Base-by-base conservation (phyloP, 2,888 invertebrate species). In the Magallana nippona region DNA sequence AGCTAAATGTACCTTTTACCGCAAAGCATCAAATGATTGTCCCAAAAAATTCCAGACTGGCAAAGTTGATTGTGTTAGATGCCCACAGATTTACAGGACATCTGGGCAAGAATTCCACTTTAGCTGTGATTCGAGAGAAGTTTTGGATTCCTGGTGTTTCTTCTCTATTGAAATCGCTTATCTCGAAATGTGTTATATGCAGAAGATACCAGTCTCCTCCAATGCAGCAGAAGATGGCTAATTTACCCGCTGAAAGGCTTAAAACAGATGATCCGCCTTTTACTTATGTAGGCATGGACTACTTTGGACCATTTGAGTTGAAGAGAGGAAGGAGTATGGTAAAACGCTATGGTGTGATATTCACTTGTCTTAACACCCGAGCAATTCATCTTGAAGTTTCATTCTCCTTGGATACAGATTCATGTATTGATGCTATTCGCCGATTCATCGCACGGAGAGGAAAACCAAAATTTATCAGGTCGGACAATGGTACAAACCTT, bases 271-370 rank as follows among this genome's bases (percentile, higher is more conserved):
- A 27, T 27, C 27, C 27, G 27, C 27, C 27, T 27, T 15, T 87
- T 58, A 81, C 85, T 3, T 44, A n/a, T 13, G 83, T 84, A 15
- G 87, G 88, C 22, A 81, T 88, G 27, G 88, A 89, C 79, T 87
- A 84, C 57, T 90, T 88, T 82, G 89, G 88, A 77, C 88, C 90
- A 0, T 87, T 87, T 55, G 78, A 81, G 10, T 82, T 89, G 3
- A 87, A 87, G 78, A 17, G 80, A 10, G 86, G 84, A 27, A 58
- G 89, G n/a, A 82, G 71, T 56, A 13, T 22, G 3, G 78, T 86
- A 3, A 87, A 89, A 71, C 60, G 88, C 10, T 89, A 89, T 79
- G 87, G 88, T 19, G 83, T 83, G 8, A 57, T 89, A 2, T 89
- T 13, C 2, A 27, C 27, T 27, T 27, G 27, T 27, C 27, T 27